A percentile compares a stretch with the other conserved stretches of the same genome.
Evolutionary conservation across 1,140 invertebrate genomes (phyloP).

Genomic region (Drosophila orosa): DNA sequence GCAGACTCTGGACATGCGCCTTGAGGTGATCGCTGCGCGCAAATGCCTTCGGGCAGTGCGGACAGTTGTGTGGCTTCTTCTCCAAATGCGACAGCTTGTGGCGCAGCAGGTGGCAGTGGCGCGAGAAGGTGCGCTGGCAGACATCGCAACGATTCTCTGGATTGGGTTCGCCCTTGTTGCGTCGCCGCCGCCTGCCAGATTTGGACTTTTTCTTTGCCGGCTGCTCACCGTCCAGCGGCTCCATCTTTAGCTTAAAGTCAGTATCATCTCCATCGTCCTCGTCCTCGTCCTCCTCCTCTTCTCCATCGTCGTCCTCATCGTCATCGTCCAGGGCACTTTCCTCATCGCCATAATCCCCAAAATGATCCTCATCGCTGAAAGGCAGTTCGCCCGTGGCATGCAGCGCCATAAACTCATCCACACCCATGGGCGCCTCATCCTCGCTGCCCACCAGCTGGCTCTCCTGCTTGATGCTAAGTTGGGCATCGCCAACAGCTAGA

Average conservation of each 20-base stretch:
- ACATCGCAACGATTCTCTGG: constrained; percentile 76
- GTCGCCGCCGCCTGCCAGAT: constrained; percentile 38
- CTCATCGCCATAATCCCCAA: constrained; percentile 31
- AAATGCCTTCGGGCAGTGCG: constrained; percentile 85
- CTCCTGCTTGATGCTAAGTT: constrained; percentile 59
- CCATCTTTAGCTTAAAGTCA: constrained; percentile 20
- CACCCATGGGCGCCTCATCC: constrained; percentile 20
- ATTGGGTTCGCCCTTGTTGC: constrained; percentile 52
- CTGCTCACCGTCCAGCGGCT: constrained; percentile 44
- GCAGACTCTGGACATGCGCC: constrained; percentile 84
- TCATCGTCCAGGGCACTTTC: constrained; percentile 52
- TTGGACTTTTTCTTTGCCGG: constrained; percentile 21
- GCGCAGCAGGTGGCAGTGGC: constrained; percentile 74
- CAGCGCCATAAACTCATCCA: constrained; percentile 26
- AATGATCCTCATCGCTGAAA: constrained; percentile 48
- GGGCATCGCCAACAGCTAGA: constrained; percentile 29
- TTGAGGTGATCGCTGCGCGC: constrained; percentile 85
- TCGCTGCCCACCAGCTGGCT: constrained; percentile 25
- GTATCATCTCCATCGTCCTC: constrained; percentile 2
- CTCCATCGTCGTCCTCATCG: constrained; percentile 23
- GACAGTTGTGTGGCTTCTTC: constrained; percentile 85
- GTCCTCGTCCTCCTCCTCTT: constrained; percentile 16
- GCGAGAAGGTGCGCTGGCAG: constrained; percentile 75
- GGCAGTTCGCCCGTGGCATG: constrained; percentile 12
- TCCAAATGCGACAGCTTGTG: constrained; percentile 79